Evolutionary conservation across 2,113 vertebrate genomes (phyloP), one percentile per base, ranked within the genome.

Genomic region (Bubalus kerabau): DNA sequence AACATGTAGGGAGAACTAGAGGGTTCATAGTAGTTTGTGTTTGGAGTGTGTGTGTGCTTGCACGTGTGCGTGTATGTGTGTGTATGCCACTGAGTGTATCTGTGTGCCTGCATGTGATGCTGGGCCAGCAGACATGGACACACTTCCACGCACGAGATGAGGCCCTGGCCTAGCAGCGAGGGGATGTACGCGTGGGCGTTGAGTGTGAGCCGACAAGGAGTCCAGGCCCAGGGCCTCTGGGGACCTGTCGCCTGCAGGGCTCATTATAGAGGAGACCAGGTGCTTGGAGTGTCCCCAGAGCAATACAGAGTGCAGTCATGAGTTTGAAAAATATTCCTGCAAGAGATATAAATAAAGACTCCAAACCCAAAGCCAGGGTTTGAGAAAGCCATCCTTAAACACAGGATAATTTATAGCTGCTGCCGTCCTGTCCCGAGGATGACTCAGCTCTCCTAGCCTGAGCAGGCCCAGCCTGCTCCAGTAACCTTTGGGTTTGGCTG

Each of bases 271-370:
- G 98, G 95, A 98, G 96, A 95, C 98, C 98, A 99, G 99, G 98
- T 99, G 98, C 97, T 98, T 99, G 98, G 98, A 98, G 95, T 97
- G 94, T 98, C 98, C 98, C 97, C 98, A 99, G 96, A 98, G 98
- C 95, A 96, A 28, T 94, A 97, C 98, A 97, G 98, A 98, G 98
- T 97, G 94, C 98, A 98, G 98, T 99, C 98, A 98, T 91, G 92
- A 98, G 98, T 98, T 98, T 98, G 97, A 99, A 98, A 99, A 99
- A 98, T 98, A 98, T 98, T 98, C 98, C 98, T 98, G 97, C n/a
- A 97, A 97, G 98, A 98, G 99, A 98, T 98, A 98, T 99, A 99
- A 99, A 99, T 99, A 99, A 99, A 98, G 97, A 98, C 94, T 98
- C 91, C 97, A 95, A 98, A 93, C 76, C 71, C 60, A 56, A 98